A percentile compares a stretch with the other conserved stretches of the same genome.
phyloP scores from a whole-genome alignment of 1,140 invertebrate species.

The Aricia agestis region DNA sequence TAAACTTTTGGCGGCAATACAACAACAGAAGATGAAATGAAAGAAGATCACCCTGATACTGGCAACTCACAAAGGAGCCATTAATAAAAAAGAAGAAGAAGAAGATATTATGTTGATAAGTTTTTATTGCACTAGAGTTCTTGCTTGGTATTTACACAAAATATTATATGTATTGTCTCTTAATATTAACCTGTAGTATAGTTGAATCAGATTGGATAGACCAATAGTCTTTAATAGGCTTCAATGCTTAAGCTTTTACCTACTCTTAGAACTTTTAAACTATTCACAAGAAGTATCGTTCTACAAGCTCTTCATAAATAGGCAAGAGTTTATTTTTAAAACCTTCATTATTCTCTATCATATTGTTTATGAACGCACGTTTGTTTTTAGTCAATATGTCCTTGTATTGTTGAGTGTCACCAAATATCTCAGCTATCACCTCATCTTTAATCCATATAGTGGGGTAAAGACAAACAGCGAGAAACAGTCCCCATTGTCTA shows the following conservation, averaged over 20 bases:
- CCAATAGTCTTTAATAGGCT: too few relatives aligned
- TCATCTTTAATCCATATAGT: constrained; percentile 58
- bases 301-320: constrained; percentile 59
- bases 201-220: too few relatives aligned
- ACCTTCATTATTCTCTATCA: constrained; percentile 44
- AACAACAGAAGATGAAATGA: constrained; percentile 23
- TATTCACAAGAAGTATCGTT: constrained; percentile 40
- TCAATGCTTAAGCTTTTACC: too few relatives aligned
- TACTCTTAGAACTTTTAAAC: too few relatives aligned
- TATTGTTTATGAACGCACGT: constrained; percentile 48
- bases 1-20: constrained; percentile 38
- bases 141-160: too few relatives aligned
- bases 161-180: too few relatives aligned
- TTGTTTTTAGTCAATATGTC: constrained; percentile 53
- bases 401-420: constrained; percentile 46
- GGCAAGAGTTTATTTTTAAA: constrained; percentile 52
- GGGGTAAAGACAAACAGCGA: constrained; percentile 51
- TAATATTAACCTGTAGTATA: too few relatives aligned
- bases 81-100: too few relatives aligned
- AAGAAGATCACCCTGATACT: too few relatives aligned
- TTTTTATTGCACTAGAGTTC: neutral
- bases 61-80: too few relatives aligned
- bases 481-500: constrained; percentile 52
- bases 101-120: too few relatives aligned
- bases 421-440: constrained; percentile 44